Conservation (phyloP, 2,888 invertebrate genomes). For the Cynaeus angustus region DNA sequence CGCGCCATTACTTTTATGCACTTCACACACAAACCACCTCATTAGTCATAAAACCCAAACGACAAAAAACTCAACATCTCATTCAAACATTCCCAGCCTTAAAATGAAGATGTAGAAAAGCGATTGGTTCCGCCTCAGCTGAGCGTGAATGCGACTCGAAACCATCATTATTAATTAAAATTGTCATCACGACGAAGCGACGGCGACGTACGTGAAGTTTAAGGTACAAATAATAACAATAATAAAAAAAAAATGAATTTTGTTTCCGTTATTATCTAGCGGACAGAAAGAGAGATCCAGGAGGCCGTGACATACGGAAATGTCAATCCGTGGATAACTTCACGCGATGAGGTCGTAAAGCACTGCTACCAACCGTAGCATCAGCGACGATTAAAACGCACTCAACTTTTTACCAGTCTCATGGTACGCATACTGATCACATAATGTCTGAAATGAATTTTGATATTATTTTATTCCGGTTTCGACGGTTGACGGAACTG, state of each 20-base stretch:
- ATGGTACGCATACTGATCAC: slow-evolving; percentile 53
- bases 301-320: slow-evolving; percentile 55
- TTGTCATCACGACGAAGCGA: slow-evolving; percentile 55
- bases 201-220: slow-evolving; percentile 46
- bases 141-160: slow-evolving; percentile 15
- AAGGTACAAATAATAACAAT: slow-evolving; percentile 14
- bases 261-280: slow-evolving; percentile 39
- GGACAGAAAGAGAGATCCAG: slow-evolving; percentile 36
- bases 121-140: slow-evolving; percentile 20
- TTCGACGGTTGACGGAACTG: slow-evolving; percentile 1
- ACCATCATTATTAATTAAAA: slow-evolving; percentile 51
- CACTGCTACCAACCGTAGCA: slow-evolving; percentile 53
- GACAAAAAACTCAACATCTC: neutral
- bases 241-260: slow-evolving; percentile 29
- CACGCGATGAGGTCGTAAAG: slow-evolving; percentile 57
- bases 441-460: slow-evolving; percentile 51
- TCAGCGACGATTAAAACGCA: slow-evolving; percentile 56
- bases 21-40: too few relatives aligned
- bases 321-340: slow-evolving; percentile 56
- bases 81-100: neutral
- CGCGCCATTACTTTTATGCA: too few relatives aligned
- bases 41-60: neutral
- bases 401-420: slow-evolving; percentile 55
- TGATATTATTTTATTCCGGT: slow-evolving; percentile 41
- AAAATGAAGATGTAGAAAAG: slow-evolving; percentile 17